Evolutionary conservation across 1,140 invertebrate species (phyloP), one percentile per base, ranked within the genome.

Genomic region (Brachionus angularis): DNA sequence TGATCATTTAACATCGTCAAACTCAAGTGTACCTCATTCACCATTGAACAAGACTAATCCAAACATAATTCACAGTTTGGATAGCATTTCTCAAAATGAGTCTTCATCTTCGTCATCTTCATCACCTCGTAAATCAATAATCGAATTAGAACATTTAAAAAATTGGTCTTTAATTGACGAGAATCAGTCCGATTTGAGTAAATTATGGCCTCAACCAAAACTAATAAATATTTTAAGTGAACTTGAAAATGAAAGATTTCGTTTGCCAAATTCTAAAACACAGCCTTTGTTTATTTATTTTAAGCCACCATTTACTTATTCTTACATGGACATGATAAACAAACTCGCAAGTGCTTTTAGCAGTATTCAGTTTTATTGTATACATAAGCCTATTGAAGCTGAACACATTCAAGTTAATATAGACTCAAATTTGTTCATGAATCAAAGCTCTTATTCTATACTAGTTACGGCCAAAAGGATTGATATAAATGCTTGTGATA

Each of bases 321-420:
- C 62, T 8, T 67, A 67, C 16, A 67, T 67, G 62, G 62, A 67
- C 44, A 25, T 47, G 18, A 47, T 67, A 16, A 67, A 67, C 21
- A 67, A 67, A 67, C 36, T 67, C 21, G 62, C 62, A 4, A 67
- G 62, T 47, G 62, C 62, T 4, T 67, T 67, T 34, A 67, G 62
- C 36, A 42, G 62, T 14, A 47, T 47, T 14, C 46, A 39, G 3
- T 67, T 67, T 29, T 34, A 47, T 46, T 67, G 62, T 18, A 46
- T 67, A 3, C 62, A 67, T 23, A 67, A 47, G 2, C 62, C 62
- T 16, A 31, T 18, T 33, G 10, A 36, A 4, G 1, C 34, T 8
- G 29, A 34, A 16, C 42, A 44, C 12, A 50, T 67, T 23, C 25
- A 23, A 25, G 62, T 67, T n/a, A 47, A 10, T 27, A 67, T 67